Percentiles rank a stretch among this genome's conserved stretches.
These are phyloP conservation scores for Anoura caudifer DNA, from an alignment of 2,113 vertebrate genomes.

Conservation along the genomic window DNA sequence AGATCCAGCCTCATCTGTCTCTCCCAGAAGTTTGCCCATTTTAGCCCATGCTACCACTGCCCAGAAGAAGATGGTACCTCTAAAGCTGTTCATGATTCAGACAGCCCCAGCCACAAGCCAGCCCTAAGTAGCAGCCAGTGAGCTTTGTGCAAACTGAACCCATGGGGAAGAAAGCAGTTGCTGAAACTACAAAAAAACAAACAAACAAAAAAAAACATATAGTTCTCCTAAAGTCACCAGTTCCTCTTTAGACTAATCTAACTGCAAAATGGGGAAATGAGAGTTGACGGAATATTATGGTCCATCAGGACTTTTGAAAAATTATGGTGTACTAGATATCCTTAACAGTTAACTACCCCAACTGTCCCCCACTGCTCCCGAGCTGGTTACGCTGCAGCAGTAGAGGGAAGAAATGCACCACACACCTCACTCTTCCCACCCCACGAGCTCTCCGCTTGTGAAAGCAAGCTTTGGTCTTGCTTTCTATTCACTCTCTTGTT, in stretches of 20 bases:
- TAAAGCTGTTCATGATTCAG: slow-evolving; percentile 65
- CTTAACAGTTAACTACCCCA: background rate
- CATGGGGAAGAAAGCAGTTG: background rate
- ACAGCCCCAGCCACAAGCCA: accelerated
- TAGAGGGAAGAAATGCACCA: background rate
- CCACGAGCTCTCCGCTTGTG: accelerated
- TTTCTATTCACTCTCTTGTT: background rate
- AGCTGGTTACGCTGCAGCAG: background rate
- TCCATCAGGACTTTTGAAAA: background rate
- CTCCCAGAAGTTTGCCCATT: background rate
- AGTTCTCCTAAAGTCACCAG: slow-evolving; percentile 24
- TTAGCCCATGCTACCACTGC: accelerated
- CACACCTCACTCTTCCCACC: background rate
- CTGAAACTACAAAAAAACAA: background rate
- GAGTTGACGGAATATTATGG: background rate
- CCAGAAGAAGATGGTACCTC: slow-evolving; percentile 30
- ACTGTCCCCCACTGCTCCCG: accelerated
- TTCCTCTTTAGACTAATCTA: slow-evolving; percentile 46
- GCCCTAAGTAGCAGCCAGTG: accelerated
- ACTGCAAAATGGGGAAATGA: slow-evolving; percentile 49
- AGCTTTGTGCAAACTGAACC: background rate
- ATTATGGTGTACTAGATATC: background rate
- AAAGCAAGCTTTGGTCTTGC: background rate
- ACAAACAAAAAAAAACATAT: background rate
- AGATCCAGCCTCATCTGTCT: slow-evolving; percentile 50